Base-by-base conservation (phyloP, 2,113 vertebrate species). In the Empidonax alnorum region DNA sequence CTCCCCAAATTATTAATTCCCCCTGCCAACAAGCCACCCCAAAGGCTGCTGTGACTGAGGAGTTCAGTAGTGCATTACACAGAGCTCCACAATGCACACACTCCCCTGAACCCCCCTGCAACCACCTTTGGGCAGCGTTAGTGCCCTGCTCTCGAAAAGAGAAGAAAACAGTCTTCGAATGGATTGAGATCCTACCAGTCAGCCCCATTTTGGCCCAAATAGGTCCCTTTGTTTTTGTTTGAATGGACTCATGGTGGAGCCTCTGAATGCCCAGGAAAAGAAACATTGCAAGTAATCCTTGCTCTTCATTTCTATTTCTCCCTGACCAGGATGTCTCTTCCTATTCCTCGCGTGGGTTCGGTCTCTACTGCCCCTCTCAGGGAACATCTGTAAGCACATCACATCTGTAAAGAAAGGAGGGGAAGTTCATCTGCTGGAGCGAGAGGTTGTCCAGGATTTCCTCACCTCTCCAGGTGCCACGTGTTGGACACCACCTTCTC, bases 331-430 rank as follows among this genome's bases (percentile, higher is more conserved):
- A 42, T 0, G 0, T 47, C 10, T n/a, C 30, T 46, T 56, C 20
- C 78, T 59, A 19, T 63, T 84, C 35, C 4, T 74, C 1, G 4
- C 46, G 37, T 95, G 90, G 37, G n/a, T 79, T 82, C 93, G 89
- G 96, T 96, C 95, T 97, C 88, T 97, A 73, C 94, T 96, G 96
- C 96, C 96, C 95, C 96, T 97, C 56, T 96, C 96, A 87, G 95
- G 96, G 84, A 93, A 75, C 67, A 92, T 84, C 62, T 82, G 27
- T 87, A 95, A 95, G 50, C 2, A 2, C 94, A 96, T 59, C 90
- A 72, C 66, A 56, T 53, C 65, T 72, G 31, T 58, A 3, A 52
- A 21, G 75, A 47, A 59, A 72, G 8, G 20, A 37, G 50, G 13
- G 41, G 63, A 74, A 11, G 15, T 89, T 94, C 31, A 14, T 65